phyloP scores from a whole-genome alignment of 2,888 invertebrate species.

The Tinea trinotella region DNA sequence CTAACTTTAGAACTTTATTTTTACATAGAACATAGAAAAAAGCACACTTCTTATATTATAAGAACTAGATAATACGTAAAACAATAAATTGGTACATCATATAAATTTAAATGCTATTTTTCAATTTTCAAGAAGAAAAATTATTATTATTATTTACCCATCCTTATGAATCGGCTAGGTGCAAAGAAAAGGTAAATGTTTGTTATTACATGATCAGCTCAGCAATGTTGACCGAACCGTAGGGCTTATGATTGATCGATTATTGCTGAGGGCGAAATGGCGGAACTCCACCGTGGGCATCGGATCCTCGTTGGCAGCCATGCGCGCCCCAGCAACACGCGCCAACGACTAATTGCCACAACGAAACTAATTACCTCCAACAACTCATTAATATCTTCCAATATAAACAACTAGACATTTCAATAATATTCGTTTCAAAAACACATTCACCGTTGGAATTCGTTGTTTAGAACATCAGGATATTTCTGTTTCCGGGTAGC shows the following conservation, averaged over 20 bases:
- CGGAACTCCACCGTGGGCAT: background rate
- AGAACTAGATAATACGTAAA: background rate
- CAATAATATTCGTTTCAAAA: background rate
- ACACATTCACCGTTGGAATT: background rate
- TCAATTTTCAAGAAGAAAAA: too few relatives aligned
- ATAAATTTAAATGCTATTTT: too few relatives aligned
- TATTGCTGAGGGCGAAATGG: background rate
- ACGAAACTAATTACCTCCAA: slow-evolving; percentile 1
- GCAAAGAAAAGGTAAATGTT: background rate
- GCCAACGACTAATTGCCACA: background rate
- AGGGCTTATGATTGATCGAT: slow-evolving; percentile 15
- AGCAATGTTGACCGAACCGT: slow-evolving; percentile 4
- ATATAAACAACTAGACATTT: background rate
- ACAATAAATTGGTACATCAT: too few relatives aligned
- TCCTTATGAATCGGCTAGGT: background rate
- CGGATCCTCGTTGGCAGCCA: background rate
- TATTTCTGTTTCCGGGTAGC: slow-evolving; percentile 72
- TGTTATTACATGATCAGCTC: slow-evolving; percentile 14
- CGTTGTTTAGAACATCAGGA: slow-evolving; percentile 18
- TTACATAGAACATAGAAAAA: background rate
- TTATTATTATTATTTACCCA: too few relatives aligned
- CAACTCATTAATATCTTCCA: slow-evolving; percentile 5
- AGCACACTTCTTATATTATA: background rate
- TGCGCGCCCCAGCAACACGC: background rate
- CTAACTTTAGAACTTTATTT: background rate